Conservation (phyloP, 2,113 vertebrate genomes). For the Cephalopholis sonnerati region DNA sequence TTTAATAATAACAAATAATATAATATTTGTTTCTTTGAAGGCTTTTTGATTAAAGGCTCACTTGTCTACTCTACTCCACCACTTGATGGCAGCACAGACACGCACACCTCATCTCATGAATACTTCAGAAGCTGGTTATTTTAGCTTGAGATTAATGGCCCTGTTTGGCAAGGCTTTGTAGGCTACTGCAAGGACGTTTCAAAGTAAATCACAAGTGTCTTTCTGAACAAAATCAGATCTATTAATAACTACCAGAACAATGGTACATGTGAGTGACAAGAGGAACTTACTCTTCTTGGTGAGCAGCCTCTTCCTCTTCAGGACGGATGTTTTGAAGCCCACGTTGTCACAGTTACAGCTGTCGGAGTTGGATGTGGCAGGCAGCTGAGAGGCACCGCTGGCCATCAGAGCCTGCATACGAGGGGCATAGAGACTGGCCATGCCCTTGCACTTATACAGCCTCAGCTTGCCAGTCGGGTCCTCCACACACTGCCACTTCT, state of each 20-base stretch:
- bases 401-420: slow-evolving; percentile 85
- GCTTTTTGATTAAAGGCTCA: not conserved
- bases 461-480: slow-evolving; percentile 91
- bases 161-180: slow-evolving; percentile 52
- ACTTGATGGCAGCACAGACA: slow-evolving; percentile 78
- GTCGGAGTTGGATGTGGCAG: slow-evolving; percentile 68
- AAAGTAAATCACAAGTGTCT: slow-evolving; percentile 54
- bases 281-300: slow-evolving; percentile 90
- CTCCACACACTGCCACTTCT: slow-evolving; percentile 99
- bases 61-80: slow-evolving; percentile 33
- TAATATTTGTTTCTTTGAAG: not conserved
- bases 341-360: slow-evolving; percentile 86
- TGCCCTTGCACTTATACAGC: slow-evolving; percentile 95
- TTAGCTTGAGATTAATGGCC: slow-evolving; percentile 54
- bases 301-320: slow-evolving; percentile 87
- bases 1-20: too few relatives aligned
- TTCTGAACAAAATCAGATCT: slow-evolving; percentile 51
- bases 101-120: slow-evolving; percentile 45
- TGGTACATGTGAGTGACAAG: slow-evolving; percentile 25
- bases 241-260: slow-evolving; percentile 46
- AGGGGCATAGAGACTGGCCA: slow-evolving; percentile 80
- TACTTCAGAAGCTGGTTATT: slow-evolving; percentile 50
- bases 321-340: slow-evolving; percentile 80
- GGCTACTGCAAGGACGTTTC: slow-evolving; percentile 53
- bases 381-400: slow-evolving; percentile 84